These are phyloP conservation scores for Spondyliosoma cantharus DNA, from an alignment of 2,797 vertebrate species.

Conservation along the genomic window DNA sequence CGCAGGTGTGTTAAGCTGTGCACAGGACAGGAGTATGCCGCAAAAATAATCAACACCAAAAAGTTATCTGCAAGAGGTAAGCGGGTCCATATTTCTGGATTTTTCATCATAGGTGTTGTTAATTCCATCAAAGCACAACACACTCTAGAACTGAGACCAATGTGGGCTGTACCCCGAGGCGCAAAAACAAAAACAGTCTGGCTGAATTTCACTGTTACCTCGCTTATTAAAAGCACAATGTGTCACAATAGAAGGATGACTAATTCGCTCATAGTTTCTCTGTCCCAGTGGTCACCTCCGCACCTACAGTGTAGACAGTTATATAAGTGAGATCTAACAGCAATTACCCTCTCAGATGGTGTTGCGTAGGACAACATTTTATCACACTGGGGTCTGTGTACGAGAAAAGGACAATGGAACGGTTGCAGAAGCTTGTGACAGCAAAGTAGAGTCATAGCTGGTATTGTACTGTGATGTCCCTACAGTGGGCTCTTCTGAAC, in stretches of 20 bases:
- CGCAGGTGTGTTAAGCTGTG: conserved; percentile 97
- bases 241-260: conserved; percentile 1
- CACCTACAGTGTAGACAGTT: conserved; percentile 49
- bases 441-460: neutral
- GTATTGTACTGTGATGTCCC: neutral
- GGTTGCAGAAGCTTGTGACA: conserved; percentile 4
- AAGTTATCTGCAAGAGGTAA: conserved; percentile 97
- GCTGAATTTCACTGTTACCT: conserved; percentile 4
- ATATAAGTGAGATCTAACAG: conserved; percentile 43
- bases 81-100: conserved; percentile 29
- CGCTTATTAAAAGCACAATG: neutral
- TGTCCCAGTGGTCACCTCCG: conserved; percentile 37
- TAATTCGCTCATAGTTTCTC: conserved; percentile 38
- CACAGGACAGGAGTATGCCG: conserved; percentile 95
- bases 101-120: neutral
- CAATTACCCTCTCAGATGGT: conserved; percentile 41
- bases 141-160: too few relatives aligned
- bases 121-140: neutral
- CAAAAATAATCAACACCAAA: conserved; percentile 99
- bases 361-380: conserved; percentile 37
- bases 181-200: neutral
- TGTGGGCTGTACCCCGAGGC: neutral
- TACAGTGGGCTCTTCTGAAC: neutral
- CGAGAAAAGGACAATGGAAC: conserved; percentile 17
- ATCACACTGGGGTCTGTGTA: conserved; percentile 32